phyloP scores from a whole-genome alignment of 2,888 invertebrate genomes.

The Euplexia lucipara region DNA sequence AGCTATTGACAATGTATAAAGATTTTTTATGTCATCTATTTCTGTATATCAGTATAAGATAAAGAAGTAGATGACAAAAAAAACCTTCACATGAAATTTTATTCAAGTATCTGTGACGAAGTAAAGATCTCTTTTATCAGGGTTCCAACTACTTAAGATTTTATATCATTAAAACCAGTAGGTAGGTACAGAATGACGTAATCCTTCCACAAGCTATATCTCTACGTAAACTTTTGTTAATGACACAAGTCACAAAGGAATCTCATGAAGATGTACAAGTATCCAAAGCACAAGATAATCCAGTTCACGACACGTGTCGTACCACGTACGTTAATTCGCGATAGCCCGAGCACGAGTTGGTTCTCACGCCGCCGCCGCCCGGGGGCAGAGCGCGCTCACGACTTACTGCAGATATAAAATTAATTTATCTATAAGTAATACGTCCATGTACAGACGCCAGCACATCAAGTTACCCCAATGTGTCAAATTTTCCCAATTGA shows the following conservation, averaged over 20 bases:
- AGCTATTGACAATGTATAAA: too few relatives aligned
- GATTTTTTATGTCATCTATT: too few relatives aligned
- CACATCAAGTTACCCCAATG: too few relatives aligned
- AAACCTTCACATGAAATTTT: too few relatives aligned
- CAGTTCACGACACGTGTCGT: conserved; percentile 68
- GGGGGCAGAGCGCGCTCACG: conserved; percentile 87
- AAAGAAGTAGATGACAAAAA: too few relatives aligned
- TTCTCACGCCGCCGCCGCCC: conserved; percentile 89
- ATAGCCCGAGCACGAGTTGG: conserved; percentile 68
- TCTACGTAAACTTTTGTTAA: conserved; percentile 4
- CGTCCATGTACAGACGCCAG: too few relatives aligned
- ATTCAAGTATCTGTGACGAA: too few relatives aligned
- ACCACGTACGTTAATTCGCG: conserved; percentile 67
- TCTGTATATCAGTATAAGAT: too few relatives aligned
- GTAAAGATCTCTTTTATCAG: not conserved
- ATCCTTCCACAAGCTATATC: not conserved
- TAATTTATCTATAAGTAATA: conserved; percentile 89
- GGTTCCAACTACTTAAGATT: not conserved
- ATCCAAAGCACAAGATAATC: conserved; percentile 57
- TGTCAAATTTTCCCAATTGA: too few relatives aligned
- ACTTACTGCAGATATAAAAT: conserved; percentile 87
- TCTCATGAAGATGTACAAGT: conserved; percentile 54
- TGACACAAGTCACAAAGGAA: conserved; percentile 38
- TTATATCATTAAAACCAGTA: not conserved
- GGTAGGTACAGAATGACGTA: not conserved